Evolutionary conservation across 2,113 vertebrate species (phyloP).

Genomic region (Bubo blakistoni): DNA sequence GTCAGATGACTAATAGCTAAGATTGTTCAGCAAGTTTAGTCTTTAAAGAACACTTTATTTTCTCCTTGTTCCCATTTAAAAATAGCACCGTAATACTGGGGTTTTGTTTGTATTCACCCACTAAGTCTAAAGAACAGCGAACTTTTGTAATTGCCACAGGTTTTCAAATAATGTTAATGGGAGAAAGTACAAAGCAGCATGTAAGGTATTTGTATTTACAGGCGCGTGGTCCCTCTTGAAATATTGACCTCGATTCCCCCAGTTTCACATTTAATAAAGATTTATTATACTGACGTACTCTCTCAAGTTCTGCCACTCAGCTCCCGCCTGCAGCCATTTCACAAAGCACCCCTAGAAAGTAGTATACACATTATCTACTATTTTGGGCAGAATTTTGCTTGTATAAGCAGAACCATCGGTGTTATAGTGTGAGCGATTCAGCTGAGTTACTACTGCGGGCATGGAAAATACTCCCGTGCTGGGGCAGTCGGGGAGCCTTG

Average conservation of each 20-base stretch:
- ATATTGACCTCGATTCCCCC: fast-evolving
- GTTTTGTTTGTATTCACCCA: background rate
- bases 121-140: background rate
- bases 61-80: background rate
- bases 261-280: background rate
- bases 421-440: fast-evolving
- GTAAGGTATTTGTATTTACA: background rate
- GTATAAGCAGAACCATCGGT: background rate
- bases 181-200: background rate
- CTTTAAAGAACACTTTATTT: background rate
- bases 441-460: background rate
- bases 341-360: background rate
- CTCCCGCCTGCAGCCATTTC: background rate
- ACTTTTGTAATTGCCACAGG: background rate
- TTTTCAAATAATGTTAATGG: background rate
- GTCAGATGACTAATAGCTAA: background rate
- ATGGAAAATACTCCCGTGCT: background rate
- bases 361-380: background rate
- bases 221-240: background rate
- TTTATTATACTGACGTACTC: background rate
- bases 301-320: background rate
- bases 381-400: background rate
- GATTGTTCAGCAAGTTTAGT: background rate
- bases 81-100: background rate
- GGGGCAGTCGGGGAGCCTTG: background rate